Base-by-base conservation (phyloP, 2,113 vertebrate genomes). In the Eptatretus burgeri region DNA sequence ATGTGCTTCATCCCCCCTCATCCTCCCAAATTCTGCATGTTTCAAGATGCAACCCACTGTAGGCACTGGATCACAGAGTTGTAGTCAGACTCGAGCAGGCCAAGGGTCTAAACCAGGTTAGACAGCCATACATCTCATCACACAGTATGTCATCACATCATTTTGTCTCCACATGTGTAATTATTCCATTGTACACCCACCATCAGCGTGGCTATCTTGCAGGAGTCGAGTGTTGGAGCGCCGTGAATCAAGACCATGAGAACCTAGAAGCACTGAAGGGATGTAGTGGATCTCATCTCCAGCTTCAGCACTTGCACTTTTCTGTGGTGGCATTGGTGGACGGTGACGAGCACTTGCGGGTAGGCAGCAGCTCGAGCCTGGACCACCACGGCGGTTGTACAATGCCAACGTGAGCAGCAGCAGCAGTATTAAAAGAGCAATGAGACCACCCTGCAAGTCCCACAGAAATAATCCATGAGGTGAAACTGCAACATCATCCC, bases 281-380 rank as follows among this genome's bases (percentile, higher is more conserved):
- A 94, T 98, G 75, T 98, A 98, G 75, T 98, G 91, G 73, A 98
- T 95, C 76, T 98, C 89, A 0, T 95, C 88, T 0, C 87, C 95
- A 70, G 89, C 91, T 73, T 98, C 89, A 0, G 89, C 91, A 71
- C 89, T 98, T 18, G 91, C 91, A 0, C 91, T 98, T 73, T 98
- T 98, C 76, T 95, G 89, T 0, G 87, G 91, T 20, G 56, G 56
- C 56, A 60, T 60, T 20, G 56, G 56, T 11, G 56, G 56, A 11
- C 56, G 56, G 56, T 60, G 56, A 11, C 56, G 56, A 11, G n/a
- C n/a, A 20, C n/a, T 20, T 41, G 27, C 27, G 3, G 27, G 27
- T 11, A n/a, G 56, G 56, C 56, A 60, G 56, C 56, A 60, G n/a
- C 9, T 20, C 9, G 56, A 60, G 78, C 20, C 86, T 79, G 0